These are phyloP conservation scores for Andrena trimmerana DNA, from an alignment of 2,888 invertebrate genomes.

Conservation along the genomic window DNA sequence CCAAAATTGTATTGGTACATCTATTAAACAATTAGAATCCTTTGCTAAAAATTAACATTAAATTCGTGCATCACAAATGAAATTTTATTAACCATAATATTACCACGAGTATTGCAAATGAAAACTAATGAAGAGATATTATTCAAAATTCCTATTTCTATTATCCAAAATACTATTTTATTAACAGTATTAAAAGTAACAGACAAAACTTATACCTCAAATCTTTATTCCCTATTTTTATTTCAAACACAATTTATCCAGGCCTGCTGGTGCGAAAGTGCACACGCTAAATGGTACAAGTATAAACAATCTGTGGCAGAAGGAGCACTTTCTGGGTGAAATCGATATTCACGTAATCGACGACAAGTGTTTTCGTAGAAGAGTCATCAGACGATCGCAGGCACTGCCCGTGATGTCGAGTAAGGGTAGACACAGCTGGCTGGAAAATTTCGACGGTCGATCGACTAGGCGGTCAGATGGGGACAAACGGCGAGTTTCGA, in stretches of 20 bases:
- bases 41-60: too few relatives aligned
- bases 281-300: neutral
- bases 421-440: constrained; percentile 30
- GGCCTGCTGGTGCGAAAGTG: neutral
- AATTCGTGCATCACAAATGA: too few relatives aligned
- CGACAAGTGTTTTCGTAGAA: constrained; percentile 11
- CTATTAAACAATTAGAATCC: too few relatives aligned
- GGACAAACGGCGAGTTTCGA: constrained; percentile 41
- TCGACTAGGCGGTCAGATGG: constrained; percentile 21
- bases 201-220: neutral
- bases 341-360: constrained; percentile 20
- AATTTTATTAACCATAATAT: too few relatives aligned
- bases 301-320: neutral
- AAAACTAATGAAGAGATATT: too few relatives aligned
- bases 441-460: constrained; percentile 43
- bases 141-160: too few relatives aligned
- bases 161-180: too few relatives aligned
- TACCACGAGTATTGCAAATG: too few relatives aligned
- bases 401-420: neutral
- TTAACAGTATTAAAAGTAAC: neutral
- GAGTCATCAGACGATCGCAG: constrained; percentile 23
- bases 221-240: neutral
- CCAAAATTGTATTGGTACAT: too few relatives aligned
- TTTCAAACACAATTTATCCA: neutral
- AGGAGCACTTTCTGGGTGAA: neutral